phyloP scores from a whole-genome alignment of 1,140 invertebrate species.

The Parapsyche elsis region DNA sequence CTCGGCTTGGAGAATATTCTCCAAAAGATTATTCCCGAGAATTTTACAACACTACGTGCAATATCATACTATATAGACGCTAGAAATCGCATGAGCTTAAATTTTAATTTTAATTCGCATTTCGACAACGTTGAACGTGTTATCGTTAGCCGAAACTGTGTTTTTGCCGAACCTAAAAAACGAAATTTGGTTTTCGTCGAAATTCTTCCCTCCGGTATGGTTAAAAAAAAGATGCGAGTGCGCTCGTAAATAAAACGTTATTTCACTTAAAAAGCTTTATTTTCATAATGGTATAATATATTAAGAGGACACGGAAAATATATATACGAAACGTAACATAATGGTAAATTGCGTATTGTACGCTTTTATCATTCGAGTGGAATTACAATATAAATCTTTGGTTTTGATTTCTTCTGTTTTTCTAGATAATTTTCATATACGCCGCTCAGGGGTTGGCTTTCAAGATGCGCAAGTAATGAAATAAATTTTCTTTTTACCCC shows the following conservation, averaged over 20 bases:
- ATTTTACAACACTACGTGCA: background rate
- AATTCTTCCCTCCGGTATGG: slow-evolving; percentile 21
- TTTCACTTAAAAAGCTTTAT: slow-evolving; percentile 22
- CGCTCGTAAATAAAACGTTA: slow-evolving; percentile 32
- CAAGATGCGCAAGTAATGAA: no score
- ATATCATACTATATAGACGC: background rate
- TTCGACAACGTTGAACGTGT: background rate
- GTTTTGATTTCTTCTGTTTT: background rate
- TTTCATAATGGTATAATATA: slow-evolving; percentile 31
- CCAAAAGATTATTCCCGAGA: no score
- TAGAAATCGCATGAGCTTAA: no score
- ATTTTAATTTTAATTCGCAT: background rate
- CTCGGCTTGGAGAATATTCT: no score
- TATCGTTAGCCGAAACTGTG: slow-evolving; percentile 22
- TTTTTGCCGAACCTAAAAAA: slow-evolving; percentile 7
- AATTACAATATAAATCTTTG: background rate
- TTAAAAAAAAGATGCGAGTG: background rate
- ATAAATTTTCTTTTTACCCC: background rate
- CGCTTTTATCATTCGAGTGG: background rate
- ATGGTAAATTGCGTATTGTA: background rate
- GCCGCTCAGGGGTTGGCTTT: no score
- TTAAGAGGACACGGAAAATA: background rate
- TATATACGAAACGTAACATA: background rate
- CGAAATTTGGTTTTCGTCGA: slow-evolving; percentile 23
- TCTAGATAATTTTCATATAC: no score